Evolutionary conservation across 64 coral and sea anemone genomes (phyloP).

Genomic region (Pocillopora damicornis): DNA sequence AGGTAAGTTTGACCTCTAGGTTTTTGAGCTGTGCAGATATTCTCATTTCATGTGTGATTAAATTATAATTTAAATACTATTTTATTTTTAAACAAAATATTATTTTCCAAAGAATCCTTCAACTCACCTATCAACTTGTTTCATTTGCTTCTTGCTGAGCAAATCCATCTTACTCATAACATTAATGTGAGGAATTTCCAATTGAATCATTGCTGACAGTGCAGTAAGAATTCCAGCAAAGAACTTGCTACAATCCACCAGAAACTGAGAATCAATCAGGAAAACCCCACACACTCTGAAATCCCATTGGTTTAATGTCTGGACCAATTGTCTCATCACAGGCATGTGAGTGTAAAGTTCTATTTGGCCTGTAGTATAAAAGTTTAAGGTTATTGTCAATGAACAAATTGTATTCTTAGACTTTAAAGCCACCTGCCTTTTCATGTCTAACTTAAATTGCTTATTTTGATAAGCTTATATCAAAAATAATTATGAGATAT

Average conservation of each 20-base stretch:
- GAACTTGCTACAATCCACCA: slow-evolving; percentile 95
- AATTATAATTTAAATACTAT: no score
- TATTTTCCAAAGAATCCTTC: background rate
- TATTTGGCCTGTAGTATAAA: slow-evolving; percentile 72
- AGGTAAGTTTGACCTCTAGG: no score
- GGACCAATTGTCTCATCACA: slow-evolving; percentile 76
- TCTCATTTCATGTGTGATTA: no score
- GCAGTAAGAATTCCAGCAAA: slow-evolving; percentile 90
- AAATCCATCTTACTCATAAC: slow-evolving; percentile 99
- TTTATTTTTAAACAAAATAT: no score
- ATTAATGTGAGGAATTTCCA: slow-evolving; percentile 94
- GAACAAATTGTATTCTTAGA: no score
- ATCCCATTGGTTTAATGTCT: slow-evolving; percentile 93
- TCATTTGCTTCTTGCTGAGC: slow-evolving; percentile 71
- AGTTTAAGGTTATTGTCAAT: background rate
- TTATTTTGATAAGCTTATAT: no score
- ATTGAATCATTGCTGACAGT: slow-evolving; percentile 89
- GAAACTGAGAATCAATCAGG: slow-evolving; percentile 91
- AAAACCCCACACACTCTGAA: slow-evolving; percentile 95
- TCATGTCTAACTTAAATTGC: no score
- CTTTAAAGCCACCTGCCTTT: no score
- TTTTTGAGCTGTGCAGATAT: no score
- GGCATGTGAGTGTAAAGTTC: slow-evolving; percentile 95
- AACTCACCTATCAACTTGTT: slow-evolving; percentile 76
- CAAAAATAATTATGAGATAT: no score